Evolutionary conservation across 2,113 vertebrate genomes (phyloP).

Genomic region (Prolemur simus): DNA sequence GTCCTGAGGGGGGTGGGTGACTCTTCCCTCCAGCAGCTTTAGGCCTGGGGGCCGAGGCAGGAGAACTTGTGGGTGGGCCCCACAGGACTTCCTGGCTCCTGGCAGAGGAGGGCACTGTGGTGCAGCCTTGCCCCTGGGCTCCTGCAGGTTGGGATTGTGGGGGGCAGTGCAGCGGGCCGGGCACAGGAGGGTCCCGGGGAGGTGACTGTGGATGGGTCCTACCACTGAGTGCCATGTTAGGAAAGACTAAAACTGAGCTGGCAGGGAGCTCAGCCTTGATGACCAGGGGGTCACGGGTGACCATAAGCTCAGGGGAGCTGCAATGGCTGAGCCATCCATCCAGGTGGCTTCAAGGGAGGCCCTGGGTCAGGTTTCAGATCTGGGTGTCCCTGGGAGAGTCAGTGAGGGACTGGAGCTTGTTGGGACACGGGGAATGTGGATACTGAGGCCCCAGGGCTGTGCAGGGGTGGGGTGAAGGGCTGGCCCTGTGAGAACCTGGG

Average conservation of each 20-base stretch:
- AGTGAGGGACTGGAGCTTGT: background rate
- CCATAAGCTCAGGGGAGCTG: background rate
- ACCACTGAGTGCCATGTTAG: fast-evolving
- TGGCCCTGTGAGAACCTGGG: background rate
- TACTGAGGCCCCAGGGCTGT: background rate
- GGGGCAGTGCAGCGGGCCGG: background rate
- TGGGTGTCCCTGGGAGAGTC: fast-evolving
- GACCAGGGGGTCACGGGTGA: background rate
- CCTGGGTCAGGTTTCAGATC: fast-evolving
- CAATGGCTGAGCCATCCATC: fast-evolving
- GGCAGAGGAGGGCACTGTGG: background rate
- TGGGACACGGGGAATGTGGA: background rate
- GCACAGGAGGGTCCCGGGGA: background rate
- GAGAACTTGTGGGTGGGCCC: background rate
- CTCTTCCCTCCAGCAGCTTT: background rate
- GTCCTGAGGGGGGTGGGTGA: no score
- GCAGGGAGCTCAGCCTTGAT: fast-evolving
- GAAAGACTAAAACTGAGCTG: background rate
- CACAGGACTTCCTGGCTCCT: background rate
- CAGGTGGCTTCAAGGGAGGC: background rate
- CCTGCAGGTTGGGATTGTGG: background rate
- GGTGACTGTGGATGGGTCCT: background rate
- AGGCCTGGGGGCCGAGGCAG: background rate
- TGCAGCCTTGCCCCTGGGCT: background rate
- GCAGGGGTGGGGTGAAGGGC: no score